Conservation (phyloP, 92 coral and sea anemone genomes). For the Phenganax marumi region DNA sequence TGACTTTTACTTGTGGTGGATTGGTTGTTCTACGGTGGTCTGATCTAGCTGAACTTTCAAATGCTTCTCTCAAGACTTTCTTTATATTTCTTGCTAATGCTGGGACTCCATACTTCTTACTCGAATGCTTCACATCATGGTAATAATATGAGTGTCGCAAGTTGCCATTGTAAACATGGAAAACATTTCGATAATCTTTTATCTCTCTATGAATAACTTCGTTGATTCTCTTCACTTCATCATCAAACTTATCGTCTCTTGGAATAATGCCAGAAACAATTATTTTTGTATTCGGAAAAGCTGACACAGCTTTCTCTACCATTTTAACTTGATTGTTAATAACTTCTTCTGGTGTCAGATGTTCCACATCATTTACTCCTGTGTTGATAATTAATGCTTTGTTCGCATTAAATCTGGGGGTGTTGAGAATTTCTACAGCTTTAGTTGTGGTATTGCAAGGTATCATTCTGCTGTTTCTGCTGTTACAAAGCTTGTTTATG, state of each 20-base stretch:
- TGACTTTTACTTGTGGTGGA: background rate
- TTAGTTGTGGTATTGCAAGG: constrained; percentile 38
- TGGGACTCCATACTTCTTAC: constrained; percentile 21
- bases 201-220: background rate
- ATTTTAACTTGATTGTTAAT: constrained; percentile 23
- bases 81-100: constrained; percentile 31
- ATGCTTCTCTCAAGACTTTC: background rate
- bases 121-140: constrained; percentile 30
- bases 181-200: constrained; percentile 4
- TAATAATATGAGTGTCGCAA: background rate
- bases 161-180: constrained; percentile 34
- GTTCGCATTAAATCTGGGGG: constrained; percentile 36
- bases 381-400: constrained; percentile 37
- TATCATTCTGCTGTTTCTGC: constrained; percentile 17
- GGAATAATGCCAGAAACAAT: constrained; percentile 45
- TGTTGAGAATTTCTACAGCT: constrained; percentile 35
- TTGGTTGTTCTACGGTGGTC: background rate
- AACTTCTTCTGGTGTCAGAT: constrained; percentile 24
- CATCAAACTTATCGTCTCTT: constrained; percentile 36
- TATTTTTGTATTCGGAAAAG: constrained; percentile 21
- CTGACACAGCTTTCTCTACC: constrained; percentile 18
- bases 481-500: constrained; percentile 1
- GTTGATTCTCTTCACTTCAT: background rate
- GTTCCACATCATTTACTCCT: constrained; percentile 49
- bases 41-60: constrained; percentile 2